Base-by-base conservation (phyloP, 2,113 vertebrate genomes). In the Zosterops hypoxanthus region DNA sequence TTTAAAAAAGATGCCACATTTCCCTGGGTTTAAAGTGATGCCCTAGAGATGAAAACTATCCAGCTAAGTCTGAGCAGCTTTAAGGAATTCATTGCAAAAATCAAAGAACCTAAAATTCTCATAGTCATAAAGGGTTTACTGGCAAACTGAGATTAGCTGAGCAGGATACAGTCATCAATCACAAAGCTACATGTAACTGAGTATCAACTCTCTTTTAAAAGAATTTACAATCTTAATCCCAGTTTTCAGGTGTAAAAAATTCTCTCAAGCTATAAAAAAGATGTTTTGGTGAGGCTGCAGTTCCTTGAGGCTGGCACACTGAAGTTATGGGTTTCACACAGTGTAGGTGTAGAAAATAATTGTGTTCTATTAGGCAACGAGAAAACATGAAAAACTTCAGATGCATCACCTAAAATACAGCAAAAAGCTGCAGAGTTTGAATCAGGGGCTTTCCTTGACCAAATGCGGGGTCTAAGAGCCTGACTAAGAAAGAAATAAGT, bases 181-280 rank as follows among this genome's bases (percentile, higher is more conserved):
- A 86, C 47, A 88, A 88, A 81, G 52, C 52, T 46, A 41, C 24
- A 49, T 9, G 22, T 50, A 78, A 50, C 89, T 36, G 53, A 66
- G 20, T 11, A 85, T 33, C 63, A 72, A 14, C 16, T 29, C 56
- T 47, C 41, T 69, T 76, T 50, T 39, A 8, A 34, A 94, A 82
- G 42, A 94, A 83, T 92, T 88, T 75, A 70, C 82, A 88, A 61
- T 77, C 60, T 91, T 87, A 86, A 94, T 80, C 68, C 63, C 17
- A 59, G 76, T 82, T 90, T 73, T 88, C 70, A 53, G 82, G 88
- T 79, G 41, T 29, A 79, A 94, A 89, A 87, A 87, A 70, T 39
- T 53, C 65, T 84, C 49, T 91, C 21, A 82, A 88, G 8, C 46
- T 69, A 72, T 92, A 72, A 72, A 94, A 88, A 60, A 94, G 44